Evolutionary conservation across 1,140 invertebrate species (phyloP).

Genomic region (Trichoplusia ni): DNA sequence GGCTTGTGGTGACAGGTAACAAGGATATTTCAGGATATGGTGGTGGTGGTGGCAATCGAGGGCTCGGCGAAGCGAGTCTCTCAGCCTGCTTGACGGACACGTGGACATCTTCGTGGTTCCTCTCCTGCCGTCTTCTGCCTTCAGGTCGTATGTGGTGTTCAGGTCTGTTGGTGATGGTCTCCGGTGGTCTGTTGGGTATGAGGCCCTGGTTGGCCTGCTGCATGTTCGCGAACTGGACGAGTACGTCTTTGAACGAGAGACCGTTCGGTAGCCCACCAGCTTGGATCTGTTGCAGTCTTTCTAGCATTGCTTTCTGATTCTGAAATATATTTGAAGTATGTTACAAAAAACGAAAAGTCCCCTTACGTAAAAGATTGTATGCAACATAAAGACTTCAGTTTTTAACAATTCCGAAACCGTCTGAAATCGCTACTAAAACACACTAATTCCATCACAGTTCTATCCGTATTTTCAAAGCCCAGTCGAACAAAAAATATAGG

Average conservation of each 20-base stretch:
- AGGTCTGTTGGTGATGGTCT: slow-evolving; percentile 53
- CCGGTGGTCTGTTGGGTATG: slow-evolving; percentile 56
- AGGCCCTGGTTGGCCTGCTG: slow-evolving; percentile 60
- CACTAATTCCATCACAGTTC: too few relatives aligned
- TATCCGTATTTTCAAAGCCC: too few relatives aligned
- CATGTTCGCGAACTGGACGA: slow-evolving; percentile 89
- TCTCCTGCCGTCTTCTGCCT: slow-evolving; percentile 48
- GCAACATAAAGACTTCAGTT: too few relatives aligned
- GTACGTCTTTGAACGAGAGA: slow-evolving; percentile 88
- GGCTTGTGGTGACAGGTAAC: slow-evolving; percentile 84
- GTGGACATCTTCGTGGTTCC: slow-evolving; percentile 55
- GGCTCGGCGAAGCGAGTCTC: slow-evolving; percentile 60
- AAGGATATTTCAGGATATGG: slow-evolving; percentile 90
- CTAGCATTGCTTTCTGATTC: slow-evolving; percentile 77
- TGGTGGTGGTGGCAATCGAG: slow-evolving; percentile 82
- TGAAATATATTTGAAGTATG: slow-evolving; percentile 37
- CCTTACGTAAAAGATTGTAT: too few relatives aligned
- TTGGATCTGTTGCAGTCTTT: slow-evolving; percentile 71
- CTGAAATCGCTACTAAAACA: too few relatives aligned
- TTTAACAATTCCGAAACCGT: too few relatives aligned
- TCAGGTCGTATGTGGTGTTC: slow-evolving; percentile 64
- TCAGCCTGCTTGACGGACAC: slow-evolving; percentile 54
- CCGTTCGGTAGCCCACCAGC: slow-evolving; percentile 67
- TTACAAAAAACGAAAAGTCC: too few relatives aligned
- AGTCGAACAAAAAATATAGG: too few relatives aligned